Evolutionary conservation across 1,140 invertebrate species (phyloP).

Genomic region (Nylanderia fulva): DNA sequence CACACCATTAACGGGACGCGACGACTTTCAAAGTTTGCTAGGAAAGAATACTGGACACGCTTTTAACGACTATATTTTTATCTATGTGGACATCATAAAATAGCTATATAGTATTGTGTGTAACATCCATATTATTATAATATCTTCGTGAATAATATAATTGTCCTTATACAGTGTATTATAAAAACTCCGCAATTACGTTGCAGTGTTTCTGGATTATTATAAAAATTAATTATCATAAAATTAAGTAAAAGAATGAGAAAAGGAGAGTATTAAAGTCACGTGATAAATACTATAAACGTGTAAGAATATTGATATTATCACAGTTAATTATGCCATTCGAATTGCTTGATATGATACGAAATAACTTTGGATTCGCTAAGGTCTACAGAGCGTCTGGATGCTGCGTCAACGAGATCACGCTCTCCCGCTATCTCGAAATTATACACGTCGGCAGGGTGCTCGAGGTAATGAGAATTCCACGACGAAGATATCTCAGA

Average conservation of each 20-base stretch:
- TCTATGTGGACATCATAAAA: background rate
- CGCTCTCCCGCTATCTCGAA: slow-evolving; percentile 29
- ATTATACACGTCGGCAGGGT: slow-evolving; percentile 41
- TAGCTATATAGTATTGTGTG: background rate
- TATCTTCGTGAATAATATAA: background rate
- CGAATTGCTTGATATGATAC: background rate
- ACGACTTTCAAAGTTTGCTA: slow-evolving; percentile 2
- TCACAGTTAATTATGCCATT: background rate
- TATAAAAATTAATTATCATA: background rate
- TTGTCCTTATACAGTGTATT: background rate
- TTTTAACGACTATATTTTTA: slow-evolving; percentile 27
- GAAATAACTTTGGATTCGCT: background rate
- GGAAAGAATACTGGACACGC: slow-evolving; percentile 28
- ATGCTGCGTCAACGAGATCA: slow-evolving; percentile 42
- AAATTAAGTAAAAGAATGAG: background rate
- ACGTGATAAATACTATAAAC: background rate
- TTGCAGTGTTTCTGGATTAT: background rate
- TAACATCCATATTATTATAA: background rate
- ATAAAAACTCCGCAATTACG: background rate
- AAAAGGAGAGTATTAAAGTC: background rate
- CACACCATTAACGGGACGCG: slow-evolving; percentile 38
- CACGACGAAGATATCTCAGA: slow-evolving; percentile 40
- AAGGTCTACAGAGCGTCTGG: slow-evolving; percentile 3
- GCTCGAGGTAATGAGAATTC: slow-evolving; percentile 59
- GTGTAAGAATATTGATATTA: background rate